phyloP scores from a whole-genome alignment of 2,797 vertebrate species.

The Natrix natrix region DNA sequence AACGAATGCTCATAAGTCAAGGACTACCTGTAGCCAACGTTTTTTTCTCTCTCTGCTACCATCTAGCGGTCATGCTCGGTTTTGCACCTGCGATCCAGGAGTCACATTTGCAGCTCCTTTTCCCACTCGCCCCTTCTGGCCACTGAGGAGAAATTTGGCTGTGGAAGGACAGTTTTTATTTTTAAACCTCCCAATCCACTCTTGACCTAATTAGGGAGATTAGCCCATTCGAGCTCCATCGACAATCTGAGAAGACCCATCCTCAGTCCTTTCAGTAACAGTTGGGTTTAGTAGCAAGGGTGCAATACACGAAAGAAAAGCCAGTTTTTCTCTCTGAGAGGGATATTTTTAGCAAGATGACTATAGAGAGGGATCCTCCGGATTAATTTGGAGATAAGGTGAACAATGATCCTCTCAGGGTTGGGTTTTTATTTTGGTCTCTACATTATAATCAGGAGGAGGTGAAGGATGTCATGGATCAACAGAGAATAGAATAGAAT shows the following conservation, averaged over 20 bases:
- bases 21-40: too few species aligned
- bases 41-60: neutral
- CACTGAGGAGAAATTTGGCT: conserved; percentile 19
- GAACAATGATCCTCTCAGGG: neutral
- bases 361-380: neutral
- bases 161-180: neutral
- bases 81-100: neutral
- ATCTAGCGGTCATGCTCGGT: neutral
- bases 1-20: too few species aligned
- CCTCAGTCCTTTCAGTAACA: neutral
- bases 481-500: too few species aligned
- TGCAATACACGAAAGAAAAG: rapidly evolving
- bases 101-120: neutral
- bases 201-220: conserved; percentile 62
- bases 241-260: neutral
- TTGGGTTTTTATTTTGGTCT: neutral
- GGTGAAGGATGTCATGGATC: neutral
- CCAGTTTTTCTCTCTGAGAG: rapidly evolving
- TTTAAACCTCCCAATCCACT: conserved; percentile 34
- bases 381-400: neutral
- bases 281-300: neutral
- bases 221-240: conserved; percentile 42
- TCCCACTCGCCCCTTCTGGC: neutral
- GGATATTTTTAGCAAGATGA: neutral
- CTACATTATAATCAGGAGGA: neutral